phyloP scores from a whole-genome alignment of 2,797 vertebrate genomes.

The Ptychadena robeensis region DNA sequence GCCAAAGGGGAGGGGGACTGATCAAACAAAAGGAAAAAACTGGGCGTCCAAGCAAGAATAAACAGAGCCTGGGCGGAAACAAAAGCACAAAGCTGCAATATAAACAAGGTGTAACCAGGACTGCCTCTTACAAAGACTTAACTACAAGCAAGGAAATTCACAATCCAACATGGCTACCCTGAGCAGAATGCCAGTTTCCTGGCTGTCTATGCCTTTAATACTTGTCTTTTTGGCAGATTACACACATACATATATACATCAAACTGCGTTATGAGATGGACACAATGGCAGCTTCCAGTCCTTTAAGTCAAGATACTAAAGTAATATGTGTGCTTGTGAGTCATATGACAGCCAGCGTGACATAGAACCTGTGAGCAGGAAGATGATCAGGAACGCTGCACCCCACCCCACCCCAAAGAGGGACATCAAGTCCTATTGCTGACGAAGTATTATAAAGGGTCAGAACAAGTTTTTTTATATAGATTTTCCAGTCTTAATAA shows the following conservation, averaged over 20 bases:
- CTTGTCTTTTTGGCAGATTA: too few relatives aligned
- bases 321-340: neutral
- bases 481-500: too few relatives aligned
- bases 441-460: too few relatives aligned
- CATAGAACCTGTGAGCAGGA: conserved; percentile 23
- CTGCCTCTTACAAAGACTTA: neutral
- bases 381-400: conserved; percentile 50
- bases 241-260: too few relatives aligned
- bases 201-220: neutral
- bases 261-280: too few relatives aligned
- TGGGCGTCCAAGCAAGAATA: conserved; percentile 20
- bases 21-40: neutral
- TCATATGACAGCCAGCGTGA: neutral
- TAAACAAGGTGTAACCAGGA: conserved; percentile 54
- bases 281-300: too few relatives aligned
- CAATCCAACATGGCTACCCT: neutral
- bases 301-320: too few relatives aligned
- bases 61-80: conserved; percentile 37
- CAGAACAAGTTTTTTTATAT: too few relatives aligned
- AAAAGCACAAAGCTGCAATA: conserved; percentile 41
- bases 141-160: neutral
- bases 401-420: conserved; percentile 12
- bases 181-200: too few relatives aligned
- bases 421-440: conserved; percentile 31
- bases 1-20: neutral